Evolutionary conservation across 2,797 vertebrate species (phyloP).

Genomic region (Rousettus madagascariensis): DNA sequence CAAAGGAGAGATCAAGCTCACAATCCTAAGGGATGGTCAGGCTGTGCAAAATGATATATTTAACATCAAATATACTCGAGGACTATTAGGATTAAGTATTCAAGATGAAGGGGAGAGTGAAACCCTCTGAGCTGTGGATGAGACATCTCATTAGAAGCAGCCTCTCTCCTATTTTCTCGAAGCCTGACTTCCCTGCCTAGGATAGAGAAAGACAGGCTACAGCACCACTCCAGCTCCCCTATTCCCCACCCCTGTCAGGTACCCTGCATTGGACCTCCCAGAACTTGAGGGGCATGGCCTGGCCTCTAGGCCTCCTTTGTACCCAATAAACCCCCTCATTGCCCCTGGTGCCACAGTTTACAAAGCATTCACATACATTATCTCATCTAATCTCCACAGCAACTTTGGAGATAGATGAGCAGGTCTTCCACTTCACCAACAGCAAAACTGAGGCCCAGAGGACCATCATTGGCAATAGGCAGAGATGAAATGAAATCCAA

Average conservation of each 20-base stretch:
- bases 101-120: slow-evolving; percentile 82
- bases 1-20: slow-evolving; percentile 54
- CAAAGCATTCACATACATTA: not conserved
- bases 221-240: not conserved
- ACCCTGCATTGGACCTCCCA: not conserved
- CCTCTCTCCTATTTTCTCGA: slow-evolving; percentile 72
- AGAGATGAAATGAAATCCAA: not conserved
- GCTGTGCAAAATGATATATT: slow-evolving; percentile 80
- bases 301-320: slow-evolving; percentile 23
- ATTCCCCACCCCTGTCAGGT: not conserved
- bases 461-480: not conserved
- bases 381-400: not conserved
- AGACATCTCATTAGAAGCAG: slow-evolving; percentile 85
- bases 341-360: not conserved
- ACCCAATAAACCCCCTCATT: not conserved
- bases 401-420: not conserved
- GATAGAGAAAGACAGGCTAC: not conserved
- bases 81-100: slow-evolving; percentile 85
- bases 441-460: slow-evolving; percentile 48
- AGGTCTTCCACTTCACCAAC: not conserved
- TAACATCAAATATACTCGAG: slow-evolving; percentile 84
- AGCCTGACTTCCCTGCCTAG: slow-evolving; percentile 55
- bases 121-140: slow-evolving; percentile 82
- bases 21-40: slow-evolving; percentile 68
- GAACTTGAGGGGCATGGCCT: not conserved